Percentiles rank a stretch among this genome's conserved stretches.
Evolutionary conservation across 1,140 invertebrate genomes (phyloP).

Genomic region (Drosophila dunni): DNA sequence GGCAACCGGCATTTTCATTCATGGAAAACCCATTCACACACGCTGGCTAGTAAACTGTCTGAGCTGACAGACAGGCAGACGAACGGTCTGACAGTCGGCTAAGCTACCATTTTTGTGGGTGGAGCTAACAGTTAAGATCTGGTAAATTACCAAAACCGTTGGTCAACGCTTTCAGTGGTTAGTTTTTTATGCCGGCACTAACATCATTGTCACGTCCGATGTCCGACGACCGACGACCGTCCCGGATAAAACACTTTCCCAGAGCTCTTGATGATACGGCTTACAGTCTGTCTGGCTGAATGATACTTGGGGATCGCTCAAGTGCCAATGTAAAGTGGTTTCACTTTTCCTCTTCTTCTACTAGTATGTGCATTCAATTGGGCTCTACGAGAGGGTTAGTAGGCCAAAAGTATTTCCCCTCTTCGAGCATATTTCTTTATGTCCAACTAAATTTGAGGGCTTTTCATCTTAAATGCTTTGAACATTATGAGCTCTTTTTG

Average conservation of each 20-base stretch:
- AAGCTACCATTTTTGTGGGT: slow-evolving; percentile 9
- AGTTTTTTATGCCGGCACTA: slow-evolving; percentile 12
- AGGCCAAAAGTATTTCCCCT: slow-evolving; percentile 9
- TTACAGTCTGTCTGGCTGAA: slow-evolving; percentile 10
- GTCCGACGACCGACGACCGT: no score
- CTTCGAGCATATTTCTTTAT: neutral
- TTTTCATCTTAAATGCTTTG: neutral
- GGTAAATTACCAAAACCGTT: slow-evolving; percentile 58
- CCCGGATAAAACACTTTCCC: slow-evolving; percentile 52
- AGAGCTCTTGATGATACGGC: slow-evolving; percentile 18
- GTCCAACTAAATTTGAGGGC: neutral
- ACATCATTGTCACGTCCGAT: slow-evolving; percentile 22
- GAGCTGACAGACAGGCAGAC: neutral
- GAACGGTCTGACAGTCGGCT: neutral
- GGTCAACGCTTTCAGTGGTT: slow-evolving; percentile 21
- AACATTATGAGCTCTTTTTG: neutral
- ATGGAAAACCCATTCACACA: slow-evolving; percentile 41
- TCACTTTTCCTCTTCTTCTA: slow-evolving; percentile 15
- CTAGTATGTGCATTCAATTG: slow-evolving; percentile 4
- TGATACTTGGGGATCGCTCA: slow-evolving; percentile 28
- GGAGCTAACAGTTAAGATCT: slow-evolving; percentile 24
- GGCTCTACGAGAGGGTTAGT: slow-evolving; percentile 1
- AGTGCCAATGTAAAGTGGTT: slow-evolving; percentile 23
- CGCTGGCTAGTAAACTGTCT: neutral
- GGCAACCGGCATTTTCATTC: slow-evolving; percentile 57